A percentile compares a stretch with the other conserved stretches of the same genome.
Conservation (phyloP, 2,797 vertebrate genomes). For the Champsocephalus esox region DNA sequence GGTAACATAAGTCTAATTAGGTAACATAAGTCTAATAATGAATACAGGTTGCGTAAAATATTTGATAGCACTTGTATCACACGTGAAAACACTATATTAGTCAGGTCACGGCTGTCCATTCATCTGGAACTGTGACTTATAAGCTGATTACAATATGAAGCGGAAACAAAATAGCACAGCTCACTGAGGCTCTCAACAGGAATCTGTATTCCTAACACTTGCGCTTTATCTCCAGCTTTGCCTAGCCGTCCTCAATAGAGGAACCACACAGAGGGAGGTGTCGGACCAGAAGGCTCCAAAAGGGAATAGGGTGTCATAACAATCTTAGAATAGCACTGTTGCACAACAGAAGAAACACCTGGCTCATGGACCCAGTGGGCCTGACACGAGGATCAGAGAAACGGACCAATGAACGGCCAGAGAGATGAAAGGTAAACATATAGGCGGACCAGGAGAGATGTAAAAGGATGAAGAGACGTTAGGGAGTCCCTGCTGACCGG, state of each 20-base stretch:
- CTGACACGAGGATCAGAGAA: constrained; percentile 25
- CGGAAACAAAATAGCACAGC: constrained; percentile 13
- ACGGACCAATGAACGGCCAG: constrained; percentile 14
- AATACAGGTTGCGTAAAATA: background rate
- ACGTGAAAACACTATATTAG: background rate
- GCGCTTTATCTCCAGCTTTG: constrained; percentile 10
- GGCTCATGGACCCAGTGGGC: constrained; percentile 23
- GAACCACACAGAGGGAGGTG: constrained; percentile 32
- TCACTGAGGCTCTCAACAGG: constrained; percentile 19
- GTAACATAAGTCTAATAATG: background rate
- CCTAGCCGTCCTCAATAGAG: constrained; percentile 27
- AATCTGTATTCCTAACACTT: constrained; percentile 18
- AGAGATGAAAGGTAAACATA: background rate
- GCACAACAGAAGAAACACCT: constrained; percentile 58
- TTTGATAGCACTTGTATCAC: background rate
- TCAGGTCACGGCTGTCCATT: background rate
- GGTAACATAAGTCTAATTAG: background rate
- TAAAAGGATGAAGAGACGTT: background rate
- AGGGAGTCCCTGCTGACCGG: background rate
- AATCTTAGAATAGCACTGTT: constrained; percentile 67
- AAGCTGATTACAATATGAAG: background rate
- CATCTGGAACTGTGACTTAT: background rate
- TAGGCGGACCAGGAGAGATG: background rate
- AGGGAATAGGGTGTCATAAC: constrained; percentile 56
- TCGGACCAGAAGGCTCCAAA: constrained; percentile 12